Conservation (phyloP, 1,140 invertebrate genomes). For the Laodelphax striatellus region DNA sequence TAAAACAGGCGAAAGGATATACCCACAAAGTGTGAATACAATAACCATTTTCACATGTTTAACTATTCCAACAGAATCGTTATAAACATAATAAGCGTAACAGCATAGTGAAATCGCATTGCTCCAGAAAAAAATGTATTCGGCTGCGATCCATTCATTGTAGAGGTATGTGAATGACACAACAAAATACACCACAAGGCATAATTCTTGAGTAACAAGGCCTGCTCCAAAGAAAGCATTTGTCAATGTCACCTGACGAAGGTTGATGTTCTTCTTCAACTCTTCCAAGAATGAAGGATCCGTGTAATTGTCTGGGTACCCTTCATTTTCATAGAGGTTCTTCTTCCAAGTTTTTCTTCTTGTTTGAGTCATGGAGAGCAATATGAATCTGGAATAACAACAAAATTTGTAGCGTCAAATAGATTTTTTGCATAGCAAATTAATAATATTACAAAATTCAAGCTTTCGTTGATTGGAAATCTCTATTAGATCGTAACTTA, state of each 20-base stretch:
- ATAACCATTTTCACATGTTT: conserved; percentile 54
- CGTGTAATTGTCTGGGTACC: conserved; percentile 85
- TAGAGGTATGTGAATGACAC: conserved; percentile 62
- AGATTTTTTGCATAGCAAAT: too few relatives aligned
- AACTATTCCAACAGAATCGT: conserved; percentile 22
- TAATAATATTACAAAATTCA: too few relatives aligned
- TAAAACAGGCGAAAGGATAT: conserved; percentile 78
- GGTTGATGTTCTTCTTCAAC: conserved; percentile 69
- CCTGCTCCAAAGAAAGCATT: conserved; percentile 62
- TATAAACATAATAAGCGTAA: conserved; percentile 41
- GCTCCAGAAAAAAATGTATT: conserved; percentile 43
- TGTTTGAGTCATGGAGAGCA: neutral
- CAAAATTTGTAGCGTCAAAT: too few relatives aligned
- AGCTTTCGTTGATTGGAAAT: too few relatives aligned
- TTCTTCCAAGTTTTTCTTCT: conserved; percentile 62
- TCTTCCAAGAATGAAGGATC: conserved; percentile 75
- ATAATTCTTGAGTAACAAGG: conserved; percentile 60
- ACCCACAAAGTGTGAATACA: conserved; percentile 73
- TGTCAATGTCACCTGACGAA: conserved; percentile 50
- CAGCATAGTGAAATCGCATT: conserved; percentile 41
- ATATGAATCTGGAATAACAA: too few relatives aligned
- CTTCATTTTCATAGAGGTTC: conserved; percentile 77
- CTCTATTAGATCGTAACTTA: too few relatives aligned
- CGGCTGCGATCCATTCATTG: conserved; percentile 48
- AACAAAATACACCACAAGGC: conserved; percentile 61